Evolutionary conservation across 2,797 vertebrate species (phyloP).

Genomic region (Rhincodon typus): DNA sequence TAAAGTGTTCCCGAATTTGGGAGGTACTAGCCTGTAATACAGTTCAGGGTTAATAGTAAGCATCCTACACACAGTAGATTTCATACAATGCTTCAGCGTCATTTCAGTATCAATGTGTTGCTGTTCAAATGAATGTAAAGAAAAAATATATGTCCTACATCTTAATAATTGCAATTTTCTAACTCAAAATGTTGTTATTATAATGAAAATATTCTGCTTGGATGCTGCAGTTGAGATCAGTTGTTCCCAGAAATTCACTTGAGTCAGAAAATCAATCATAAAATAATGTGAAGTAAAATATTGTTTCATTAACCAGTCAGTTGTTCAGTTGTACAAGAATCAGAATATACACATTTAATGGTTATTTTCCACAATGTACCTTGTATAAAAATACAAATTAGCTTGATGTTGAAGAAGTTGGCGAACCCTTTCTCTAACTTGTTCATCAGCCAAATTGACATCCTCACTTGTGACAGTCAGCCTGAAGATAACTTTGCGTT

Average conservation of each 20-base stretch:
- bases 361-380: slow-evolving; percentile 8
- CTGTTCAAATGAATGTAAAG: not conserved
- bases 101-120: not conserved
- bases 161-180: not conserved
- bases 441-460: not conserved
- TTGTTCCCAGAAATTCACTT: not conserved
- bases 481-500: not conserved
- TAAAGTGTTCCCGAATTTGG: not conserved
- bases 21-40: not conserved
- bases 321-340: not conserved
- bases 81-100: not conserved
- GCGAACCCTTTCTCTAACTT: not conserved
- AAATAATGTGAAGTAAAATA: not conserved
- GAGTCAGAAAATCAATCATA: not conserved
- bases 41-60: not conserved
- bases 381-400: not conserved
- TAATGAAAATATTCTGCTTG: not conserved
- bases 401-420: not conserved
- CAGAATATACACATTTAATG: not conserved
- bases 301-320: not conserved
- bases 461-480: not conserved
- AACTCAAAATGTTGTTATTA: not conserved
- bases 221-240: not conserved
- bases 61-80: not conserved
- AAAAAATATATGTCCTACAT: not conserved